phyloP scores from a whole-genome alignment of 2,888 invertebrate genomes.

The Drepanosiphum platanoidis region DNA sequence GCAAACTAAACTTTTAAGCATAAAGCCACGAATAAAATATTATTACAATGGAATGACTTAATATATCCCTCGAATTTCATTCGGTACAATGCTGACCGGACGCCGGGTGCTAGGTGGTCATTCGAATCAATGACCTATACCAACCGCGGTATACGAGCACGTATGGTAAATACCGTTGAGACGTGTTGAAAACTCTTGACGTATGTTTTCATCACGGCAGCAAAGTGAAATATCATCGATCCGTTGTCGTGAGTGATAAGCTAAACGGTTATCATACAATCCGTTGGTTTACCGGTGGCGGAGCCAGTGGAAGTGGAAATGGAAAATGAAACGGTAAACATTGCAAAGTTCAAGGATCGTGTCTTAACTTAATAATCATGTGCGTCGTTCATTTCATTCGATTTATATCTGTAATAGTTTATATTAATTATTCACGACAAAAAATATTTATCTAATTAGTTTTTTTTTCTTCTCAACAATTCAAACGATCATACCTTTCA shows the following conservation, averaged over 20 bases:
- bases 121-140: no score
- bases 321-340: slow-evolving; percentile 31
- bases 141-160: no score
- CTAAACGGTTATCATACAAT: slow-evolving; percentile 11
- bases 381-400: no score
- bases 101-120: no score
- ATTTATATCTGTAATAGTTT: background rate
- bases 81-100: no score
- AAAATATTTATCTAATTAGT: background rate
- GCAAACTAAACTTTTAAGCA: no score
- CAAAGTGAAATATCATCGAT: slow-evolving; percentile 1
- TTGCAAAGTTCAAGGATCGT: slow-evolving; percentile 53
- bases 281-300: slow-evolving; percentile 10
- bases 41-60: no score
- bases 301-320: background rate
- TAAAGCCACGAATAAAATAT: no score
- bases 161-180: no score
- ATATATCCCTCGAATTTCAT: no score
- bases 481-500: background rate
- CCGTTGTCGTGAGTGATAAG: background rate
- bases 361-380: background rate
- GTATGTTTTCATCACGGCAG: background rate
- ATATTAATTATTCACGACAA: background rate
- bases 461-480: background rate
- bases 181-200: no score